A percentile compares a stretch with the other conserved stretches of the same genome.
These are phyloP conservation scores for Palythoa grandiflora DNA, from an alignment of 92 coral and sea anemone species.

Conservation along the genomic window DNA sequence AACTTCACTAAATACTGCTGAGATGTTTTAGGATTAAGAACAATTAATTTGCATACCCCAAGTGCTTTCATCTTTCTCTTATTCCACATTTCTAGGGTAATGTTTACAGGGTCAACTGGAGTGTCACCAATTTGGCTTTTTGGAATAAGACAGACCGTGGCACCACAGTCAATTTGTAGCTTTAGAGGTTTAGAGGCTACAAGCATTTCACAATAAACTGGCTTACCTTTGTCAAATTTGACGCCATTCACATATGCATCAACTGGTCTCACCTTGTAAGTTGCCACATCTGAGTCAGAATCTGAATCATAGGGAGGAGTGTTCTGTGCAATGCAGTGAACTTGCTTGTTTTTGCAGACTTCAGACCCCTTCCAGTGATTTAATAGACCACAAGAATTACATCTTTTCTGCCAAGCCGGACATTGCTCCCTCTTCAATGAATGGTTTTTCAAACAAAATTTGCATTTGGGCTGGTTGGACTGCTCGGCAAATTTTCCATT, in stretches of 20 bases:
- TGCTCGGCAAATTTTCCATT: constrained; percentile 1
- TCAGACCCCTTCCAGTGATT: constrained; percentile 51
- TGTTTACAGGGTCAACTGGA: constrained; percentile 19
- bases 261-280: constrained; percentile 38
- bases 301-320: constrained; percentile 28
- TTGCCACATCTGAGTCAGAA: constrained; percentile 53
- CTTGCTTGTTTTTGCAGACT: constrained; percentile 19
- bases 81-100: constrained; percentile 53
- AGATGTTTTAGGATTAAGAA: constrained; percentile 38
- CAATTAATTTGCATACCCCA: constrained; percentile 26
- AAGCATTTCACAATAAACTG: neutral
- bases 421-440: constrained; percentile 38
- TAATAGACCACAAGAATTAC: constrained; percentile 33
- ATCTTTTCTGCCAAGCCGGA: constrained; percentile 41
- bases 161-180: too few species aligned
- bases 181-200: too few species aligned
- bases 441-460: constrained; percentile 37
- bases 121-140: constrained; percentile 43
- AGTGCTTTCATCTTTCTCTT: constrained; percentile 35
- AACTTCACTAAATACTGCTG: constrained; percentile 44
- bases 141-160: constrained; percentile 5
- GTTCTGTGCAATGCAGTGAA: constrained; percentile 35
- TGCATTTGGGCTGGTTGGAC: constrained; percentile 45
- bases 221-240: constrained; percentile 18
- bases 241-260: constrained; percentile 46